Evolutionary conservation across 2,797 vertebrate species (phyloP), one percentile per base, ranked within the genome.

Genomic region (Nyctibius grandis): DNA sequence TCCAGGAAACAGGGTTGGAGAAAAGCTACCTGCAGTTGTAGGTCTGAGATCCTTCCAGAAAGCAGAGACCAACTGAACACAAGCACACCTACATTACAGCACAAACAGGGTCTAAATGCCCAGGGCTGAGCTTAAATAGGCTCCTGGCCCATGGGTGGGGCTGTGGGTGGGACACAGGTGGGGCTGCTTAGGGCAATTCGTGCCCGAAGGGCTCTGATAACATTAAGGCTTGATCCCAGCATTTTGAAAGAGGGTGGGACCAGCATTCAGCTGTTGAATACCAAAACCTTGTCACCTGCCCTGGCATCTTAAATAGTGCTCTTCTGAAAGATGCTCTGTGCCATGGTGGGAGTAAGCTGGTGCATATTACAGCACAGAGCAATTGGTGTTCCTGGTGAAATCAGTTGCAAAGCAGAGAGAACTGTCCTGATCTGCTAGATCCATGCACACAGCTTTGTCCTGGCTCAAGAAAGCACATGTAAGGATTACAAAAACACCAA

Each of bases 31-130:
- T 11, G 2, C 31, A 28, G 1, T 36, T 5, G 16, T 1, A 36
- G 11, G 5, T 6, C 51, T 3, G 8, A 75, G 63, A 26, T 7
- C 15, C 56, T 57, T 67, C n/a, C 48, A 31, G 16, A 57, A 48
- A 19, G 28, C 12, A 63, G 33, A 59, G 16, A 6, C 11, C 21
- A n/a, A 9, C 9, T 9, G 5, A 28, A 18, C 6, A 20, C 9
- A 19, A 4, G 2, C 21, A 38, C 18, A 57, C 8, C 31, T n/a
- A n/a, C n/a, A n/a, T n/a, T 16, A 15, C 9, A 38, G 33, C 44
- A 25, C 34, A 38, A 31, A 11, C 11, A 4, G 4, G 1, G 12
- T 8, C 4, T n/a, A 9, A 23, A 20, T 21, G 5, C 6, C 5
- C 19, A 65, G 26, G 20, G 18, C 31, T 78, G 83, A 51, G 40